Evolutionary conservation across 2,113 vertebrate species (phyloP), one percentile per base, ranked within the genome.

Genomic region (Propithecus coquereli): DNA sequence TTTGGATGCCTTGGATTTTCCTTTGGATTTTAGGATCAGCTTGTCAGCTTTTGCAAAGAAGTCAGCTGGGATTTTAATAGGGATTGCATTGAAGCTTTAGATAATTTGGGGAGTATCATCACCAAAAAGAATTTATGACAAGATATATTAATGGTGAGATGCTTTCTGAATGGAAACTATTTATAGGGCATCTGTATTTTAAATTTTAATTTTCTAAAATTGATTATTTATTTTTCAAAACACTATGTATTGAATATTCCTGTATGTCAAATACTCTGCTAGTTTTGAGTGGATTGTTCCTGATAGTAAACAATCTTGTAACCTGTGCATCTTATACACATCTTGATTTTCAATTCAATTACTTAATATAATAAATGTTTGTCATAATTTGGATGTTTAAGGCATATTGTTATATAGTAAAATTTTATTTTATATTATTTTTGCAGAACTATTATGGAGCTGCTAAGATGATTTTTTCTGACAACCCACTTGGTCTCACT

Each of bases 401-500:
- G 2, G 7, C 95, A 80, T 8, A n/a, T 34, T 94, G 17, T 16
- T 93, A 52, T 43, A 3, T 90, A 82, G 90, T 68, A 25, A 59
- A 43, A 34, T 37, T 30, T 68, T 50, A 43, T 52, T 92, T 89
- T 66, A 34, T 79, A 92, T 92, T 97, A 74, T 94, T 77, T 50
- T 30, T 97, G 47, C 91, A 99, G 99, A 99, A 99, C 98, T 99
- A 99, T 97, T 99, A 99, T 63, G 99, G 99, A 94, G 99, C 99
- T 97, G 99, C 99, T 6, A 99, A 98, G 96, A 98, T 98, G 96
- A 99, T 99, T 87, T 98, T 99, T 81, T 99, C 99, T 71, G 99
- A 99, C 98, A 99, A 99, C 96, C 99, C 99, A 0, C 99, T 99
- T 94, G 99, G 99, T 81, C 94, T 99, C 96, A 99, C 99, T 4